Conservation (phyloP, 2,888 invertebrate species). For the Ernsta delagoae region DNA sequence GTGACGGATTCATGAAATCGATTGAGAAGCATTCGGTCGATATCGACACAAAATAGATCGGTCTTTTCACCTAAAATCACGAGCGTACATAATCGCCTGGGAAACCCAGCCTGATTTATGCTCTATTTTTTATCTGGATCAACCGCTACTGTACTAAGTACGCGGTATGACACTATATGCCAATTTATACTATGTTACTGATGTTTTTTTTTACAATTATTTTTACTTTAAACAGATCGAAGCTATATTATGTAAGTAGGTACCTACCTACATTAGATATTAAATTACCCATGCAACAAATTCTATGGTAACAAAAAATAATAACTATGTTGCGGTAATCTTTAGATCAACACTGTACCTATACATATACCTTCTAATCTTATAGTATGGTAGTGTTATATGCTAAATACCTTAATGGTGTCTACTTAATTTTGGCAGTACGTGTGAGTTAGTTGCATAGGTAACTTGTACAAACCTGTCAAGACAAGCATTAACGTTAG, state of each 20-base stretch:
- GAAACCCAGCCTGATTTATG: constrained; percentile 53
- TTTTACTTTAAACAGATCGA: too few relatives aligned
- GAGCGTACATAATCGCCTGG: constrained; percentile 54
- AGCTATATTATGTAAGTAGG: too few relatives aligned
- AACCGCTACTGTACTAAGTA: constrained; percentile 49
- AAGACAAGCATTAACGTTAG: constrained; percentile 43
- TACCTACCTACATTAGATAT: too few relatives aligned
- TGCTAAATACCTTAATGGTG: too few relatives aligned
- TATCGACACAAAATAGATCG: constrained; percentile 38
- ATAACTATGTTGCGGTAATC: too few relatives aligned
- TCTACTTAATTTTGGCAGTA: background rate
- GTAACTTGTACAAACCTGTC: constrained; percentile 49
- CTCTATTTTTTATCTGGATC: constrained; percentile 53
- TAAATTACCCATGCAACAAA: too few relatives aligned
- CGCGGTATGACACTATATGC: constrained; percentile 36
- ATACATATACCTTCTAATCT: too few relatives aligned
- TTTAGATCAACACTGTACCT: too few relatives aligned
- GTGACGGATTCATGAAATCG: constrained; percentile 37
- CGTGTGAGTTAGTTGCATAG: background rate
- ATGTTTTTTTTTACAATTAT: background rate
- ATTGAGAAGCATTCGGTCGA: constrained; percentile 36
- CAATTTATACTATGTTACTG: background rate
- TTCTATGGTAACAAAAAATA: too few relatives aligned
- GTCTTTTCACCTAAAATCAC: constrained; percentile 46
- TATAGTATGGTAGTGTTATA: too few relatives aligned